Evolutionary conservation across 23 tunicate species (phyloP), one percentile per base, ranked within the genome.

Genomic region (Halocynthia aurantium): DNA sequence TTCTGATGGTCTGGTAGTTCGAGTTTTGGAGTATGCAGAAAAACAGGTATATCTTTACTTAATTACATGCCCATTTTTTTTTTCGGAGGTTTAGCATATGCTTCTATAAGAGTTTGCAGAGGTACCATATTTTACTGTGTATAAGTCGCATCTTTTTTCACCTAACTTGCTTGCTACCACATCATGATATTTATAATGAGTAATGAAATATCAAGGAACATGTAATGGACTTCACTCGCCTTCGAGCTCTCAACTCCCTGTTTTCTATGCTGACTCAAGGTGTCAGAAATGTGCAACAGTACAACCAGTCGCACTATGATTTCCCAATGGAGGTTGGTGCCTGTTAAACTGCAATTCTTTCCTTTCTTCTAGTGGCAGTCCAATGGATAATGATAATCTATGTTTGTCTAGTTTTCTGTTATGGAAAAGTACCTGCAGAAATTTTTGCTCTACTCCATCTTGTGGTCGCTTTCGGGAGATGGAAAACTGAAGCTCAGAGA

Each of bases 381-480:
- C 4, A 58, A 58, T 58, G n/a, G 64, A n/a, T 60, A 17, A 17
- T n/a, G 64, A 15, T 60, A 15, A 60, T n/a, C 64, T n/a, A 17
- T 4, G 64, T 15, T 17, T 60, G 17, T 54, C 56, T 6, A 74
- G 78, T 74, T 74, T 49, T 51, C 71, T 10, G 76, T 81, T 19
- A 76, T 93, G 82, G 99, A 94, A 53, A 89, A 94, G 62, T 94
- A 94, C 81, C 55, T 88, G 77, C 99, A 94, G 69, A 88, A 87
- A 55, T 94, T 76, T 62, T 67, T 88, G n/a, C 67, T 94, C 78
- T 94, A 94, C 84, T 77, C 91, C 68, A 81, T 94, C 66, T 61
- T 94, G 81, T 94, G 99, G 99, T 94, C 95, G 55, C 85, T 94
- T 72, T 57, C 84, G 78, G 99, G 99, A 9, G 99, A 94, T 62